Percentiles rank a stretch among this genome's conserved stretches.
phyloP scores from a whole-genome alignment of 2,888 invertebrate genomes.

The Tanytarsus gracilentus region DNA sequence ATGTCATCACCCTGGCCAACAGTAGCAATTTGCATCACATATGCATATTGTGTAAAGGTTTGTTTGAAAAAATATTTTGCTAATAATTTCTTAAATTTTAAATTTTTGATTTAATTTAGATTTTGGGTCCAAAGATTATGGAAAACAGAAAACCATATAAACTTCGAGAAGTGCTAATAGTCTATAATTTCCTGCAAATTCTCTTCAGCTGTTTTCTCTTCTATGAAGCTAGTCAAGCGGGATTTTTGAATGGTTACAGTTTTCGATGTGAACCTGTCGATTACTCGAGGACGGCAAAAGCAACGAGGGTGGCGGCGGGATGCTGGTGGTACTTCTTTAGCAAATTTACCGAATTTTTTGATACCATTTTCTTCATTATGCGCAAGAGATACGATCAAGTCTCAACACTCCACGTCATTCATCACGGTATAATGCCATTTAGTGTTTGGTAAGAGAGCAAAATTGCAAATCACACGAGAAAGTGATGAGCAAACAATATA shows the following conservation, averaged over 20 bases:
- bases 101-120: slow-evolving; percentile 44
- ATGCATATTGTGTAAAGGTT: slow-evolving; percentile 66
- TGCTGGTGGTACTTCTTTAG: slow-evolving; percentile 95
- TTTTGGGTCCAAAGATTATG: slow-evolving; percentile 78
- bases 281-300: slow-evolving; percentile 37
- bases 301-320: slow-evolving; percentile 63
- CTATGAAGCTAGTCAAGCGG: slow-evolving; percentile 44
- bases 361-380: slow-evolving; percentile 90
- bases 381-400: slow-evolving; percentile 89
- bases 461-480: background rate
- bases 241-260: slow-evolving; percentile 66
- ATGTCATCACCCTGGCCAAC: slow-evolving; percentile 78
- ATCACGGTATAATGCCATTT: slow-evolving; percentile 91
- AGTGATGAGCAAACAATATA: background rate
- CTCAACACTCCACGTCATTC: slow-evolving; percentile 84
- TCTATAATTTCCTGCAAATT: slow-evolving; percentile 73
- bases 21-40: slow-evolving; percentile 60
- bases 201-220: background rate
- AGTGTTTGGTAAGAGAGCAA: background rate
- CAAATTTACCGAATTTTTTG: slow-evolving; percentile 88
- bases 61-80: too few relatives aligned
- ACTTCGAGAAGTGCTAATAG: slow-evolving; percentile 62
- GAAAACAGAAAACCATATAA: slow-evolving; percentile 74
- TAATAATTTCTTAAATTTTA: slow-evolving; percentile 15
- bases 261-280: slow-evolving; percentile 73